A percentile compares a stretch with the other conserved stretches of the same genome.
These are phyloP conservation scores for Thamnaconus septentrionalis DNA, from an alignment of 2,113 vertebrate species.

Conservation along the genomic window DNA sequence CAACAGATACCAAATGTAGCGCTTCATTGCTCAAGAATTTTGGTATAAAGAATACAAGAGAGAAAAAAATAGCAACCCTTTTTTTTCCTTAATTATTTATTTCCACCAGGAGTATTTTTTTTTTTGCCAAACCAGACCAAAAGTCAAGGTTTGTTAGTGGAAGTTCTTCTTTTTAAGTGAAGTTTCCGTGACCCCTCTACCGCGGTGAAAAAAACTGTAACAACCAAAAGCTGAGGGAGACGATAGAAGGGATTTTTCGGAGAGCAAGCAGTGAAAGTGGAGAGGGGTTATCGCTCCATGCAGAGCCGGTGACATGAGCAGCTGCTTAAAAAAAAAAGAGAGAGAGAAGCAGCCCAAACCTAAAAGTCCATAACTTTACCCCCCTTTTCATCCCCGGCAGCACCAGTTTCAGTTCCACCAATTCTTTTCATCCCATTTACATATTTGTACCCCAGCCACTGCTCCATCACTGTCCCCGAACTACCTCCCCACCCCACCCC, in stretches of 20 bases:
- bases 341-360: constrained; percentile 28
- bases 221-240: background rate
- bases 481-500: constrained; percentile 11
- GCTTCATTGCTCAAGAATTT: too few relatives aligned
- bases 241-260: constrained; percentile 1
- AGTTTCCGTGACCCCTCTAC: background rate
- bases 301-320: too few relatives aligned
- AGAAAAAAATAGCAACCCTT: too few relatives aligned
- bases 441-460: constrained; percentile 55
- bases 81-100: too few relatives aligned
- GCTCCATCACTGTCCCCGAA: constrained; percentile 36
- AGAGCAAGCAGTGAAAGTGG: constrained; percentile 3
- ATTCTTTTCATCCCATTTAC: constrained; percentile 44
- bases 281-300: constrained; percentile 16
- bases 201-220: background rate
- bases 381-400: constrained; percentile 35
- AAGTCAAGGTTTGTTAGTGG: background rate
- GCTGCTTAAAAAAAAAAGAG: background rate
- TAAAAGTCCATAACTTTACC: background rate
- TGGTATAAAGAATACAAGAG: too few relatives aligned
- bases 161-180: background rate
- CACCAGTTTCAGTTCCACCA: constrained; percentile 37
- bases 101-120: too few relatives aligned
- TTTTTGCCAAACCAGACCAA: background rate
- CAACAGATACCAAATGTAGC: too few relatives aligned